These are phyloP conservation scores for Seriola dumerili DNA, from an alignment of 2,113 vertebrate genomes.

Conservation along the genomic window DNA sequence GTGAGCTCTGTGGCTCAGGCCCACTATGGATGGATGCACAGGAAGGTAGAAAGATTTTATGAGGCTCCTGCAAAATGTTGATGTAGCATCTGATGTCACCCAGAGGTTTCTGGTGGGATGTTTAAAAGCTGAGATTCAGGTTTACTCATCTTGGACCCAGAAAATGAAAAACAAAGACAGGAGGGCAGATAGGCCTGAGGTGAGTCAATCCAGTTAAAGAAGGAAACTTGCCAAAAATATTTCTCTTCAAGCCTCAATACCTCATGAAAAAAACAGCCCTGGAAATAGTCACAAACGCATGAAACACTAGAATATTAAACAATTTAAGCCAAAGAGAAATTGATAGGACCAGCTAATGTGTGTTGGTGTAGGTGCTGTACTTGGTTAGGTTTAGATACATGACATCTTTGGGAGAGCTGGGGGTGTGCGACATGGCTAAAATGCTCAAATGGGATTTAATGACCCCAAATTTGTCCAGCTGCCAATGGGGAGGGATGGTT, in stretches of 20 bases:
- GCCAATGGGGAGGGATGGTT: conserved; percentile 62
- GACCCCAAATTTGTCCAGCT: conserved; percentile 61
- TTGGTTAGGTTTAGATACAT: neutral
- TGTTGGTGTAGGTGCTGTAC: neutral
- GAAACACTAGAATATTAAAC: neutral
- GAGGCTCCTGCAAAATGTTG: neutral
- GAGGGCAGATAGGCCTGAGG: neutral
- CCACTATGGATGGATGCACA: neutral
- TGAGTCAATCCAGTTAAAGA: neutral
- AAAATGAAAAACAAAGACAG: neutral
- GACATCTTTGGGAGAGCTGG: conserved; percentile 12
- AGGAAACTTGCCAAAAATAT: neutral
- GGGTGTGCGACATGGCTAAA: conserved; percentile 48
- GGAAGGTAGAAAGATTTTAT: neutral
- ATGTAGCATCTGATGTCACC: neutral
- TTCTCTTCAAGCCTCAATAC: neutral
- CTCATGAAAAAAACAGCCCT: neutral
- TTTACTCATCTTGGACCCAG: neutral
- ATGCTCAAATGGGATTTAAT: conserved; percentile 69
- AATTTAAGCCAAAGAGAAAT: neutral
- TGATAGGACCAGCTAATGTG: neutral
- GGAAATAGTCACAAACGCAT: neutral
- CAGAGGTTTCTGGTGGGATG: neutral
- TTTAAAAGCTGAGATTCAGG: neutral
- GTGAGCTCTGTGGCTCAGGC: neutral